These are phyloP conservation scores for Hydra vulgaris DNA, from an alignment of 30 jellyfish, hydroid and myxozoan genomes.

Conservation along the genomic window DNA sequence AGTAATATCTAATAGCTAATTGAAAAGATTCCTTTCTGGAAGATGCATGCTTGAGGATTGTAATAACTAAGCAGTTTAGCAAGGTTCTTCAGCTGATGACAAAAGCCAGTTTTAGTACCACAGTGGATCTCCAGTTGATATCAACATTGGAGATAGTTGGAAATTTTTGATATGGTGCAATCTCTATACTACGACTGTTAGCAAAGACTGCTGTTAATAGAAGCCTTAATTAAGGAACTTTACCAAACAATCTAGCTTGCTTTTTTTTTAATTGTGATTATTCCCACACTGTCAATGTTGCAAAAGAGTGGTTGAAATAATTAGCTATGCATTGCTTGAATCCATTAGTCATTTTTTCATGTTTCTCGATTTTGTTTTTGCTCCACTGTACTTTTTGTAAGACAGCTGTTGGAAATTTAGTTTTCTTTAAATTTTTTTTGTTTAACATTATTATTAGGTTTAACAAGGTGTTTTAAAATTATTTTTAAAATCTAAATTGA, in stretches of 20 bases:
- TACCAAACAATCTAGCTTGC: slow-evolving; percentile 26
- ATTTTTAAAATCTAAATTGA: no score
- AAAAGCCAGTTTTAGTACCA: slow-evolving; percentile 27
- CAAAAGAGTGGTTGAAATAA: not conserved
- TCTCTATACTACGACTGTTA: slow-evolving; percentile 7
- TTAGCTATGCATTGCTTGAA: slow-evolving; percentile 3
- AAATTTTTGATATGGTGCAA: slow-evolving; percentile 7
- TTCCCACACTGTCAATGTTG: slow-evolving; percentile 2
- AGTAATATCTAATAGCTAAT: no score
- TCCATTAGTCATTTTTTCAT: not conserved
- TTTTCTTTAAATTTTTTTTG: no score
- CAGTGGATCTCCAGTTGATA: slow-evolving; percentile 12
- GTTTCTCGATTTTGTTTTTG: slow-evolving; percentile 2
- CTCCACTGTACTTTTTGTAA: no score
- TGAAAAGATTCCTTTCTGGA: not conserved
- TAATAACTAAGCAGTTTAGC: slow-evolving; percentile 23
- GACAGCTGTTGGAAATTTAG: no score
- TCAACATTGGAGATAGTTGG: not conserved
- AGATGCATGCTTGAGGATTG: slow-evolving; percentile 5
- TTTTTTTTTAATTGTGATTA: slow-evolving; percentile 2
- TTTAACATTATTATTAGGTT: no score
- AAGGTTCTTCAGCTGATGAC: slow-evolving; percentile 14
- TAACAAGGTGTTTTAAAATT: no score
- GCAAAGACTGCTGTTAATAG: slow-evolving; percentile 7
- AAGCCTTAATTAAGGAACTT: slow-evolving; percentile 1